Conservation (phyloP, 2,888 invertebrate species). For the Melanargia galathea region DNA sequence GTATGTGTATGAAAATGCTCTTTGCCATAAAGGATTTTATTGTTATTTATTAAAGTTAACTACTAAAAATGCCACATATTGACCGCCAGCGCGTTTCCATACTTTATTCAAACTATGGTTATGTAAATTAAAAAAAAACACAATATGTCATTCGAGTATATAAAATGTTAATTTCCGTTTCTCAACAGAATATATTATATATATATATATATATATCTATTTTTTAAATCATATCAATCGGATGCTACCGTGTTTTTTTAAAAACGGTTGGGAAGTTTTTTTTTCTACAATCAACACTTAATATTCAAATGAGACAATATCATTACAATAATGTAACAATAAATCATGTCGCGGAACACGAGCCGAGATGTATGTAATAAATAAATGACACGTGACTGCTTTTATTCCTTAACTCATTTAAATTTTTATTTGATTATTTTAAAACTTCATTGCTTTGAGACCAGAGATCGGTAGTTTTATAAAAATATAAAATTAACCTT, state of each 20-base stretch:
- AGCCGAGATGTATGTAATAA: neutral
- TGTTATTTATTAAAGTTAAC: too few relatives aligned
- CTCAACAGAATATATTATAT: too few relatives aligned
- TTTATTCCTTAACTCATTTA: conserved; percentile 3
- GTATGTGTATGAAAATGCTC: too few relatives aligned
- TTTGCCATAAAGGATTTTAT: too few relatives aligned
- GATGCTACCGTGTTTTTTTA: neutral
- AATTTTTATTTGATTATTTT: conserved; percentile 14
- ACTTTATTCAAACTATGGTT: too few relatives aligned
- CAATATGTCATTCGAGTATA: too few relatives aligned
- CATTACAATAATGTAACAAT: neutral
- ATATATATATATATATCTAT: too few relatives aligned
- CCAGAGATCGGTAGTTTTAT: neutral
- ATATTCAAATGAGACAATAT: conserved; percentile 5
- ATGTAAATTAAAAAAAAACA: too few relatives aligned
- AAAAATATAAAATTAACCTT: neutral
- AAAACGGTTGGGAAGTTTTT: neutral
- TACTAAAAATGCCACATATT: too few relatives aligned
- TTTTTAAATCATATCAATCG: too few relatives aligned
- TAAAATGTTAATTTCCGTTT: too few relatives aligned
- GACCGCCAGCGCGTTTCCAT: too few relatives aligned
- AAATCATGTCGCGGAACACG: neutral
- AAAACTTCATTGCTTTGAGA: neutral
- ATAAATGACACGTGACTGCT: conserved; percentile 5
- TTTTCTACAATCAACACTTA: neutral